These are phyloP conservation scores for Sarcophaga rosellei DNA, from an alignment of 2,888 invertebrate genomes.

Conservation along the genomic window DNA sequence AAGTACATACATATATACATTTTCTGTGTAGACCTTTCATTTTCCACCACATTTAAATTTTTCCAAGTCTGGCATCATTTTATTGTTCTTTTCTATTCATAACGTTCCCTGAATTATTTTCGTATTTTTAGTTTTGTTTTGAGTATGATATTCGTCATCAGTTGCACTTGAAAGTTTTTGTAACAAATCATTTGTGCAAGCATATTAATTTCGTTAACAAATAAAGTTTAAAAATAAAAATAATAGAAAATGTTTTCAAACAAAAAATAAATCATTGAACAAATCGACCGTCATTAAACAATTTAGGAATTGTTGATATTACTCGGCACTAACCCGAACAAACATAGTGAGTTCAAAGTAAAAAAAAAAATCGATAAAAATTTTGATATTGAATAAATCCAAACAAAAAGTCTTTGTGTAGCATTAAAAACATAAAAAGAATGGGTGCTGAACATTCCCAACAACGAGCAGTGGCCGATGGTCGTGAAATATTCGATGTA, in stretches of 20 bases:
- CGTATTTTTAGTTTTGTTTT: slow-evolving; percentile 53
- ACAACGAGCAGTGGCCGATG: slow-evolving; percentile 78
- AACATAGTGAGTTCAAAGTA: neutral
- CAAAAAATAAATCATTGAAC: neutral
- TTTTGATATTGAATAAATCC: neutral
- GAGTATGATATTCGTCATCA: slow-evolving; percentile 32
- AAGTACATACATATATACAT: too few relatives aligned
- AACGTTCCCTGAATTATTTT: neutral
- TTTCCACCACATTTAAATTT: neutral
- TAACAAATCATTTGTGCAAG: neutral
- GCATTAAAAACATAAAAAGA: slow-evolving; percentile 70
- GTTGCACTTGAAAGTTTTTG: slow-evolving; percentile 20
- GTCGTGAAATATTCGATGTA: slow-evolving; percentile 76
- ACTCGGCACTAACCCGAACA: neutral
- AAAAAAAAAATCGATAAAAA: slow-evolving; percentile 43
- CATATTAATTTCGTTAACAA: neutral
- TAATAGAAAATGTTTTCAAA: neutral
- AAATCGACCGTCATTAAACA: too few relatives aligned
- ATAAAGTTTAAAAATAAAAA: neutral
- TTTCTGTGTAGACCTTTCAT: neutral
- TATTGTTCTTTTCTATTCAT: neutral
- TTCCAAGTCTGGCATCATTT: neutral
- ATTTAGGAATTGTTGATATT: neutral
- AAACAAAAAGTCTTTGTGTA: neutral
- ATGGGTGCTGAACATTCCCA: slow-evolving; percentile 86